Percentiles rank a stretch among this genome's conserved stretches.
Conservation (phyloP, 1,140 invertebrate genomes). For the Bombus affinis region DNA sequence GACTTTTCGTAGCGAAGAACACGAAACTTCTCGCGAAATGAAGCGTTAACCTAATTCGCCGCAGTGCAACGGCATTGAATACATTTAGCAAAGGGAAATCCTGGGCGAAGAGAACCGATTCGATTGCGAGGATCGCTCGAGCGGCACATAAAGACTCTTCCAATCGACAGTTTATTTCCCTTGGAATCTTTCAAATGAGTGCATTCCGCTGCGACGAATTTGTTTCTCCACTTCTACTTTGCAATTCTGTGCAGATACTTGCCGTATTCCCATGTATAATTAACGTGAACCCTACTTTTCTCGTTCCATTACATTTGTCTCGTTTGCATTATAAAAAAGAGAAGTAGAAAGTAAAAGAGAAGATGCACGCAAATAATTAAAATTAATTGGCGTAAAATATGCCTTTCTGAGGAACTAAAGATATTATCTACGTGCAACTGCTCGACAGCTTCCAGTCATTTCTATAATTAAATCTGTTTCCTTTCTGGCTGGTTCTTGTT, state of each 20-base stretch:
- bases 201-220: background rate
- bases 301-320: background rate
- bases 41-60: conserved; percentile 22
- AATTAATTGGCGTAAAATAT: too few species aligned
- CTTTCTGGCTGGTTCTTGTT: too few species aligned
- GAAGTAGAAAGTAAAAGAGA: too few species aligned
- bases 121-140: conserved; percentile 1
- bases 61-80: background rate
- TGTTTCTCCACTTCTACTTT: background rate
- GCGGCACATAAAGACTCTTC: background rate
- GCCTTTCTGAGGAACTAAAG: too few species aligned
- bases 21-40: background rate
- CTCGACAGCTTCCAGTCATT: too few species aligned
- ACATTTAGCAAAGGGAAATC: background rate
- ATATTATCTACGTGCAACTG: too few species aligned
- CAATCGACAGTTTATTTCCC: conserved; percentile 16
- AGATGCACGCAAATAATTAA: too few species aligned
- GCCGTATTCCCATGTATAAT: background rate
- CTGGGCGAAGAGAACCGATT: background rate
- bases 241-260: too few species aligned
- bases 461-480: too few species aligned
- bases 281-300: background rate
- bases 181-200: background rate
- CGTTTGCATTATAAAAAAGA: background rate
- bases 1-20: background rate